Evolutionary conservation across 2,797 vertebrate genomes (phyloP), one percentile per base, ranked within the genome.

Genomic region (Pangasius krempfi): DNA sequence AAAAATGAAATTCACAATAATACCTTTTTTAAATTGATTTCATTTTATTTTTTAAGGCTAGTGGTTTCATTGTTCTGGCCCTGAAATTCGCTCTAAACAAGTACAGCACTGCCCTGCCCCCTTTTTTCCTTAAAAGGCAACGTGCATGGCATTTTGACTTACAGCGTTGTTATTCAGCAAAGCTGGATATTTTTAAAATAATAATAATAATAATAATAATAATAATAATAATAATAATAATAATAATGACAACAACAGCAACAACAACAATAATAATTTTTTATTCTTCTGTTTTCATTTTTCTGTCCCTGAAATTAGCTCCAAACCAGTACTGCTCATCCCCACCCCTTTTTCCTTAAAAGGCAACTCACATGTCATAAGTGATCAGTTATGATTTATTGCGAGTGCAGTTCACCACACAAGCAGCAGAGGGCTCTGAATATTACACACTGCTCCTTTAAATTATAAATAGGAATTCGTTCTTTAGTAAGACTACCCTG

Each of bases 371-470:
- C 27, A n/a, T 37, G 47, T n/a, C 78, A 5, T 56, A 25, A 20
- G n/a, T 16, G 12, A 14, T 33, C 14, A 2, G 76, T 56, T 79
- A 5, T 18, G 3, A 22, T 58, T 13, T 52, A 52, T 10, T 37
- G 30, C 50, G 9, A 20, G 18, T 56, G 52, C 54, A 81, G 5
- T 60, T 81, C 79, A 81, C 54, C 54, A 58, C 52, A 40, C 60
- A 50, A 50, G 4, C 81, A 84, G 60, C 27, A 84, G 58, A 84
- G 81, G 40, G 60, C 37, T 84, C 40, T 47, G 16, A 66, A 84
- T 50, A 66, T 84, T n/a, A 47, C 75, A 84, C 25, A 66, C 27
- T 84, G 60, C 58, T 64, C 60, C 81, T 64, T 66, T 50, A 83
- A 83, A 47, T 62, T 0, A n/a, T 12, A 25, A 44, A 44, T 12